Percentiles rank a stretch among this genome's conserved stretches.
Conservation (phyloP, 2,113 vertebrate genomes). For the Oncorhynchus gorbuscha region DNA sequence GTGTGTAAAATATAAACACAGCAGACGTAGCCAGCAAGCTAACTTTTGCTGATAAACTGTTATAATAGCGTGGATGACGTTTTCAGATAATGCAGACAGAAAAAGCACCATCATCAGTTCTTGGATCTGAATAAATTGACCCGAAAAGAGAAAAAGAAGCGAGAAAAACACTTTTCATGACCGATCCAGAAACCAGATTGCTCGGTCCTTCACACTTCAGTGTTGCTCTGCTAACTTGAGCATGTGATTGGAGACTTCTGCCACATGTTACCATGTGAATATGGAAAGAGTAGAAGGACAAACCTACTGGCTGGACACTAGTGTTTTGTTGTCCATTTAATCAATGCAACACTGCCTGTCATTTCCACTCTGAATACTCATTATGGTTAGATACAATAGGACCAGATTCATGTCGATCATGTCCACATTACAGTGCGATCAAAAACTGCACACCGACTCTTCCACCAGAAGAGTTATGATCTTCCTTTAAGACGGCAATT, state of each 20-base stretch:
- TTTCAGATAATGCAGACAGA: too few species aligned
- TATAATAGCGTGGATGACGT: too few species aligned
- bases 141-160: too few species aligned
- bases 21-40: too few species aligned
- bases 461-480: constrained; percentile 60
- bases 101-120: too few species aligned
- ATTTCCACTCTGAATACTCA: background rate
- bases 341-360: background rate
- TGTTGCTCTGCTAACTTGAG: constrained; percentile 6
- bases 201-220: too few species aligned
- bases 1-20: too few species aligned
- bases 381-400: constrained; percentile 1
- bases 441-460: constrained; percentile 11
- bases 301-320: background rate
- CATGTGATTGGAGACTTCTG: constrained; percentile 13
- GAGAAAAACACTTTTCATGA: too few species aligned
- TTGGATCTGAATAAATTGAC: too few species aligned
- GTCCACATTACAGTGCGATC: constrained; percentile 20
- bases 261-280: background rate
- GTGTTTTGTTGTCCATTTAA: background rate
- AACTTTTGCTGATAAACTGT: too few species aligned
- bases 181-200: too few species aligned
- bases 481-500: constrained; percentile 70
- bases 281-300: background rate
- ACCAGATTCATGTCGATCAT: constrained; percentile 12